A percentile compares a stretch with the other conserved stretches of the same genome.
Conservation (phyloP, 35 echinoderm and acorn worm species). For the Amphiura filiformis region DNA sequence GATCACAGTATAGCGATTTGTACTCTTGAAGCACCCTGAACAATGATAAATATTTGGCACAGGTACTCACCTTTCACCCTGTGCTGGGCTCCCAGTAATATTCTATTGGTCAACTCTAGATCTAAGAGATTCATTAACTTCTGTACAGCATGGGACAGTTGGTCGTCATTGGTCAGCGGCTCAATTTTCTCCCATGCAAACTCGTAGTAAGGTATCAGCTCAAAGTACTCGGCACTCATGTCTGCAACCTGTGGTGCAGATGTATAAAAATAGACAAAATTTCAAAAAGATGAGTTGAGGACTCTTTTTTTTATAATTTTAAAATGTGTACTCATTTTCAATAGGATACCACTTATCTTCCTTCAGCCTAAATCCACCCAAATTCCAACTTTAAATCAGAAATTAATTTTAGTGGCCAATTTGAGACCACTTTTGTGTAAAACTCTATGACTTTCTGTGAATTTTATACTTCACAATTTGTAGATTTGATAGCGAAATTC, state of each 20-base stretch:
- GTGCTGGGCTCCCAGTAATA: conserved; percentile 79
- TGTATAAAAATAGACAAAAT: background rate
- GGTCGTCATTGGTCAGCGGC: conserved; percentile 46
- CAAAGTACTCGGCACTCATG: conserved; percentile 75
- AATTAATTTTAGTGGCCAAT: no score
- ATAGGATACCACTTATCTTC: no score
- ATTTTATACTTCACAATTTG: no score
- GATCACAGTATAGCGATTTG: no score
- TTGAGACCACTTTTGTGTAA: no score
- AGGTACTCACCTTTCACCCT: conserved; percentile 48
- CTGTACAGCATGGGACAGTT: conserved; percentile 43
- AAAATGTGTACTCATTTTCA: no score
- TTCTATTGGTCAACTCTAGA: conserved; percentile 58
- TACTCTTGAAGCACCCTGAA: background rate
- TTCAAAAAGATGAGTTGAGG: no score
- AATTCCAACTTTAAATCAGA: no score
- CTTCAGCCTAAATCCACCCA: no score
- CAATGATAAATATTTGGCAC: background rate
- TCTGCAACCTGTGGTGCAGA: conserved; percentile 42
- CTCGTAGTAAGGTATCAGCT: conserved; percentile 72
- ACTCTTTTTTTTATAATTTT: no score
- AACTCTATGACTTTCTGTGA: background rate
- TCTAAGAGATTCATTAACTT: conserved; percentile 68
- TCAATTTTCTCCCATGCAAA: conserved; percentile 73
- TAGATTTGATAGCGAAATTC: no score